A percentile compares a stretch with the other conserved stretches of the same genome.
Conservation (phyloP, 2,888 invertebrate species). For the Petrolisthes manimaculis region DNA sequence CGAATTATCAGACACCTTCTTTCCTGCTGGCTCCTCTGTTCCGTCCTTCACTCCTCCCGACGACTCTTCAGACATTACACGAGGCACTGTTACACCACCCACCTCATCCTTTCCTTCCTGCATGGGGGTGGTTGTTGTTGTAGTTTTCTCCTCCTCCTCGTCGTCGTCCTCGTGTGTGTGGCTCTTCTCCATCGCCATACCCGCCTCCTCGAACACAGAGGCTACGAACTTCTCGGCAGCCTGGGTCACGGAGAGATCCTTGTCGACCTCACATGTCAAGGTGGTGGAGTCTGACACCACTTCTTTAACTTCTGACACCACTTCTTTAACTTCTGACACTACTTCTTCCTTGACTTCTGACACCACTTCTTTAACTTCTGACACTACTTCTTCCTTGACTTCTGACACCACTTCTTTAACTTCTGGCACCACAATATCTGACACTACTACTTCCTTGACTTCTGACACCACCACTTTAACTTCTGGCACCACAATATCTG, state of each 20-base stretch:
- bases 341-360: not conserved
- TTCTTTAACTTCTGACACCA: not conserved
- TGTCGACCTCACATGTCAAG: not conserved
- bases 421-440: not conserved
- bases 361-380: not conserved
- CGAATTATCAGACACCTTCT: not conserved
- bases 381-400: not conserved
- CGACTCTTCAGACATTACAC: not conserved
- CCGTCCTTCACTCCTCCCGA: not conserved
- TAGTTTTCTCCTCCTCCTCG: not conserved
- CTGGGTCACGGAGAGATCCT: not conserved
- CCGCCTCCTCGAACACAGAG: too few species aligned
- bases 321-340: conserved; percentile 13
- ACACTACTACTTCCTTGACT: not conserved
- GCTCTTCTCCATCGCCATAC: too few species aligned
- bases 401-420: not conserved
- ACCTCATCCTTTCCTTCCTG: not conserved
- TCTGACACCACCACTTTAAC: not conserved
- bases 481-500: not conserved
- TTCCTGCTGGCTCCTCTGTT: not conserved
- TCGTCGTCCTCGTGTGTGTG: not conserved
- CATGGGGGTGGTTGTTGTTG: not conserved
- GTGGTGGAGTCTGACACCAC: not conserved
- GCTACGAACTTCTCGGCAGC: too few species aligned
- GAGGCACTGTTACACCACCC: not conserved